These are phyloP conservation scores for Rallus crepitans DNA, from an alignment of 2,797 vertebrate genomes.

Conservation along the genomic window DNA sequence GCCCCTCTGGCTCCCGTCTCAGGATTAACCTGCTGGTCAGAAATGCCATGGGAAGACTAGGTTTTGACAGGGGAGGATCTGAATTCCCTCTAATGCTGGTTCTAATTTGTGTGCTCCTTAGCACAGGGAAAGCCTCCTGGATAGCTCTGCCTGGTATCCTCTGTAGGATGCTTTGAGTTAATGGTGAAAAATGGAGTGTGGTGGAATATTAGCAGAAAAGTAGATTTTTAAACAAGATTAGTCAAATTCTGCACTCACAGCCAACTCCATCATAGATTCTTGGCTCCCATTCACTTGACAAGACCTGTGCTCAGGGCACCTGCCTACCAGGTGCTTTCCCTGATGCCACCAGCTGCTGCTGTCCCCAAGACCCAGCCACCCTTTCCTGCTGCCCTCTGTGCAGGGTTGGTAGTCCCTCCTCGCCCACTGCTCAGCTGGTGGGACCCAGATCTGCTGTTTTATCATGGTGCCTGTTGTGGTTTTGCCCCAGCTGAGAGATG, in stretches of 20 bases:
- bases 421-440: fast-evolving
- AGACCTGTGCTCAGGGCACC: fast-evolving
- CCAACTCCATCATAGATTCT: background rate
- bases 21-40: background rate
- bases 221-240: background rate
- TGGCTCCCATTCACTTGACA: fast-evolving
- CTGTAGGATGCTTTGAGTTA: background rate
- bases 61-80: background rate
- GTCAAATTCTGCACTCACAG: background rate
- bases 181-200: background rate
- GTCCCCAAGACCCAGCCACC: background rate
- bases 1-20: background rate
- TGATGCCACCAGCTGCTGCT: fast-evolving
- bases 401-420: background rate
- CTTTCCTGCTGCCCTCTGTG: background rate
- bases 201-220: background rate
- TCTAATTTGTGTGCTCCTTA: background rate
- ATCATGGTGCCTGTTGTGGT: background rate
- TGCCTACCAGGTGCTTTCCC: background rate
- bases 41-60: background rate
- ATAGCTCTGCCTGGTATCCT: background rate
- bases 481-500: too few relatives aligned
- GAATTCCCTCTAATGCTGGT: background rate
- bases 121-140: background rate
- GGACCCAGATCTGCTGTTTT: background rate